Percentiles rank a stretch among this genome's conserved stretches.
phyloP scores from a whole-genome alignment of 2,888 invertebrate genomes.

The Rotaria macrura region DNA sequence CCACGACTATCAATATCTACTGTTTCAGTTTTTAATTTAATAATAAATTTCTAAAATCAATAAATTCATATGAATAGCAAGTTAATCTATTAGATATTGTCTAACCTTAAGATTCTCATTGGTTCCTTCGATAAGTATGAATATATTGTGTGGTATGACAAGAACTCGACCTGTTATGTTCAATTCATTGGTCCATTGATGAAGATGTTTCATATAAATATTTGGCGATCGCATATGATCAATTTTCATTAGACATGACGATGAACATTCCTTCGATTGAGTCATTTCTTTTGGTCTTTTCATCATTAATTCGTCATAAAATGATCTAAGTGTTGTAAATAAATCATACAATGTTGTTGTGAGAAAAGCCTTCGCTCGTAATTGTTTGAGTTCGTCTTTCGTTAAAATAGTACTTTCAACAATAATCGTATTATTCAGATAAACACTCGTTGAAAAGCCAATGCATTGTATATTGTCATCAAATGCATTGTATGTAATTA shows the following conservation, averaged over 20 bases:
- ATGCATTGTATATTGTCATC: neutral
- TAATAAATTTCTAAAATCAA: constrained; percentile 3
- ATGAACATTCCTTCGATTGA: neutral
- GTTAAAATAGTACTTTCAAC: neutral
- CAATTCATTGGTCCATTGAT: constrained; percentile 3
- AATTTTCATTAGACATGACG: neutral
- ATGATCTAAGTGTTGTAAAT: neutral
- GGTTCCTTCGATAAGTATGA: neutral
- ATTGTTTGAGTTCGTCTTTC: neutral
- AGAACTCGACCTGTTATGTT: neutral
- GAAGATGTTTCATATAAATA: constrained; percentile 20
- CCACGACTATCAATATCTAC: constrained; percentile 22
- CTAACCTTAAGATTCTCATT: neutral
- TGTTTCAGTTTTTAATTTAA: constrained; percentile 13
- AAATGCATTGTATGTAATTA: neutral
- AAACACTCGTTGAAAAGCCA: neutral
- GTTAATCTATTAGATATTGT: neutral
- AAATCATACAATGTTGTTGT: neutral
- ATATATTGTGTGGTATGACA: neutral
- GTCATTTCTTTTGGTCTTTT: neutral
- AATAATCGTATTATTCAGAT: neutral
- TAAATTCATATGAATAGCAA: neutral
- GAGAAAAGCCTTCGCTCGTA: neutral
- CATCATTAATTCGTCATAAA: neutral
- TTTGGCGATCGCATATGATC: constrained; percentile 23